Base-by-base conservation (phyloP, 1,140 invertebrate genomes). In the Drosophila sechellia region DNA sequence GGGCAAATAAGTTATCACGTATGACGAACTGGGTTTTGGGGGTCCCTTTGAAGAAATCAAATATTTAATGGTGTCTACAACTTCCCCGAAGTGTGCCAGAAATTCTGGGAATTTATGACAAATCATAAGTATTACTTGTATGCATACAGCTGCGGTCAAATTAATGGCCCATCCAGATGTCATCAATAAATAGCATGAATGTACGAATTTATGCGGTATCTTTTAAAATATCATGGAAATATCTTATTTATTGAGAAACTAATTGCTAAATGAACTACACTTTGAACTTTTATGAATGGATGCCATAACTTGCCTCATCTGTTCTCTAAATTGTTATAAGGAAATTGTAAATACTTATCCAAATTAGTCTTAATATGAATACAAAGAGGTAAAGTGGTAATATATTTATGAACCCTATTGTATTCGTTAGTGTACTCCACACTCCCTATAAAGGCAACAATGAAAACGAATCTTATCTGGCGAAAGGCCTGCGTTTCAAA, bases 381-480 rank as follows among this genome's bases (percentile, higher is more conserved):
- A 25, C 5, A 25, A 49, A 11, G 5, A 17, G 31, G 15, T 49
- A 3, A 2, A 12, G 49, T 20, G 15, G 39, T 6, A 22, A 40
- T 58, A 42, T 31, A 12, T 27, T 20, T 37, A 15, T 65, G 34
- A 12, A 25, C 25, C 20, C 15, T 15, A 57, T 11, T 40, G 58
- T 57, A 13, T 15, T 4, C 11, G 35, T 27, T 20, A 35, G 57
- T 60, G 31, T 37, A 15, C 22, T 35, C 10, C 31, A 37, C 61
- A 64, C 10, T 40, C 35, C 15, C 17, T 52, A 17, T 52, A 35
- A 11, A 20, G 15, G 15, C 35, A 48, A 74, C 53, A 74, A 68
- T 59, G 43, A 77, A 71, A 74, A 35, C 76, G 77, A 79, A 77
- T 80, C 81, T 79, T 85, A 70, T 70, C 66, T 56, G 37, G 37